Evolutionary conservation across 1,140 invertebrate genomes (phyloP), one percentile per base, ranked within the genome.

Genomic region (Aphaenogaster floridana): DNA sequence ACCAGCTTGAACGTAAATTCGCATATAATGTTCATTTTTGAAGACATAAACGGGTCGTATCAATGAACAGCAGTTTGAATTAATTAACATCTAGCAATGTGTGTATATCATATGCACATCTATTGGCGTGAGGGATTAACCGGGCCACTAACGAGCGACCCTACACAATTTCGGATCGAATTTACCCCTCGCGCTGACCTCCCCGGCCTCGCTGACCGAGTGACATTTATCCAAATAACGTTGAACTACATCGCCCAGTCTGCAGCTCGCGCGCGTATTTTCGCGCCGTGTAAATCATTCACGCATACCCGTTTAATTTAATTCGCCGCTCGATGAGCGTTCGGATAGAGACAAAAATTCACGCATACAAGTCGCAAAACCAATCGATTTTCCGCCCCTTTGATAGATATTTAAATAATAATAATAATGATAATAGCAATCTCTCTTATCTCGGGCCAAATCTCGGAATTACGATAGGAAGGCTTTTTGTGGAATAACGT

Each of bases 211-310:
- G 71, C 64, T 92, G 92, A 93, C 90, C 92, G 90, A 91, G 71
- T 93, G 91, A 91, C 92, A 92, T 93, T 93, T 93, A 86, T 77
- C 61, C 68, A 68, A 89, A 86, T 86, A 88, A 90, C 90, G 48
- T 45, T 74, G 79, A 79, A 87, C 90, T 83, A 91, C 90, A 86
- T 88, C 50, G 72, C 48, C 28, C 42, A 42, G 42, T 72, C 42
- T 48, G 17, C 42, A 48, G 52, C 52, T 66, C 36, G 78, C 34
- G 50, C 59, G 83, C 74, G 57, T 54, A 85, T 88, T 89, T 72
- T 86, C 90, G 72, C 59, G 50, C 61, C 59, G 59, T 34, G 76
- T 91, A 86, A 89, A 91, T 89, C 81, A 88, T 91, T 91, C 80
- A 86, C 85, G 28, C 42, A 50, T 45, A 48, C 11, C 4, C 50